Evolutionary conservation across 2,888 invertebrate genomes (phyloP), one percentile per base, ranked within the genome.

Genomic region (Aricia artaxerxes): DNA sequence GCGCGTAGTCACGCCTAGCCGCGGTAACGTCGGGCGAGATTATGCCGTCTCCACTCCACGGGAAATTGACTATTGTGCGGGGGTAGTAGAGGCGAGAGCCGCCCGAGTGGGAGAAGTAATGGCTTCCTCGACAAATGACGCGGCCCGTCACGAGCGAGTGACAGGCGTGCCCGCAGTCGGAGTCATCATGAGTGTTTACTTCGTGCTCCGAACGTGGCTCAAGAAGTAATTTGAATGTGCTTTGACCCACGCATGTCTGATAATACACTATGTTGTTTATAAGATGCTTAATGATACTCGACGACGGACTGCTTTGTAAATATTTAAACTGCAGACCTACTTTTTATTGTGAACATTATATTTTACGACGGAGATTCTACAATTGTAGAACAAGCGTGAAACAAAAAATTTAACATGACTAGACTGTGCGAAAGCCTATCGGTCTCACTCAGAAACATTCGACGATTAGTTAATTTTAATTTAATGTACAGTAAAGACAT

Each of bases 1-100:
- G 86, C 85, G 84, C 83, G 82, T 80, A 86, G 87, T 88, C 88
- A 87, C 87, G 86, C 85, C 82, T 83, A 80, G 80, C 75, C 81
- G 81, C 79, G 82, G 80, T 80, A 61, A 69, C 61, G 31, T 64
- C 57, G 60, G 31, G 16, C 53, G 77, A 3, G 53, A n/a, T 76
- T 76, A 53, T 76, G 35, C n/a, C 38, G 9, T 1, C 57, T 4
- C 2, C 7, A 16, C 24, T 9, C 35, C 24, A 57, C 0, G 31
- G 24, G 1, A 80, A 82, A 82, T 61, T 80, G 44, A 53, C 81
- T 79, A 80, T 84, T 83, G 38, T 1, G 0, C 4, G 2, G 4
- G 2, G 35, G 7, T 9, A 78, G 35, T 81, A 81, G 79, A 78
- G 77, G 79, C 44, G 76, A 16, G 35, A 64, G 11, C 13, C 77